Percentiles rank a stretch among this genome's conserved stretches.
These are phyloP conservation scores for Montipora sp. DNA, from an alignment of 64 coral and sea anemone species.

Conservation along the genomic window DNA sequence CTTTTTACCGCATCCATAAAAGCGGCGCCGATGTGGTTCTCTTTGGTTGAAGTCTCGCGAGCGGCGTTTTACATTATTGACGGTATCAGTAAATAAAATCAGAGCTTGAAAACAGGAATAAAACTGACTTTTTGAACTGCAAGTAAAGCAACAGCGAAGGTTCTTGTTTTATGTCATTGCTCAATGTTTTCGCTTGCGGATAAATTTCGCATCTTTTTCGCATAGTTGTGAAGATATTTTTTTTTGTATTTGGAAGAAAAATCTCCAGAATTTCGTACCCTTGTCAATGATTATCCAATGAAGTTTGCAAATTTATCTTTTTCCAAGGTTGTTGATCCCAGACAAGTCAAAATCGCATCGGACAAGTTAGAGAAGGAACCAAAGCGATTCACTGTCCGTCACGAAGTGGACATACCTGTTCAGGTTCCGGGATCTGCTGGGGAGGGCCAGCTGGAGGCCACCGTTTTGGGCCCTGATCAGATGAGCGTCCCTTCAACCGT, in stretches of 20 bases:
- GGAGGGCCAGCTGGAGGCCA: constrained; percentile 80
- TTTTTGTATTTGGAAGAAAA: neutral
- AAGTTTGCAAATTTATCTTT: neutral
- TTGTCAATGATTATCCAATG: neutral
- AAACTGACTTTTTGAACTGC: too few relatives aligned
- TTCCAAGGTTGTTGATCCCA: constrained; percentile 59
- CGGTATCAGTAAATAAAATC: too few relatives aligned
- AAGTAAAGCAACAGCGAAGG: too few relatives aligned
- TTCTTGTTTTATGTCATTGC: too few relatives aligned
- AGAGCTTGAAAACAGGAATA: too few relatives aligned
- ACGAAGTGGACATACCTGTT: constrained; percentile 87
- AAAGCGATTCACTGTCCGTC: constrained; percentile 71
- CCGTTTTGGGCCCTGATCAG: constrained; percentile 74
- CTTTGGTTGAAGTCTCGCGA: too few relatives aligned
- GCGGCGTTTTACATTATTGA: too few relatives aligned
- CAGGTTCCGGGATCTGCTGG: constrained; percentile 81
- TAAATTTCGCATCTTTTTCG: too few relatives aligned
- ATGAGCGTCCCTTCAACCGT: constrained; percentile 70
- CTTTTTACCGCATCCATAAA: too few relatives aligned
- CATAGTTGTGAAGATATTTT: neutral
- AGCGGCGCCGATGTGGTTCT: too few relatives aligned
- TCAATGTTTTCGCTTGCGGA: too few relatives aligned
- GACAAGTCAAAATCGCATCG: constrained; percentile 67
- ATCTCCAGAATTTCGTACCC: too few relatives aligned
- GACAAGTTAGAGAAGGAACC: constrained; percentile 16